These are phyloP conservation scores for Austrolebias charrua DNA, from an alignment of 2,797 vertebrate genomes.

Conservation along the genomic window DNA sequence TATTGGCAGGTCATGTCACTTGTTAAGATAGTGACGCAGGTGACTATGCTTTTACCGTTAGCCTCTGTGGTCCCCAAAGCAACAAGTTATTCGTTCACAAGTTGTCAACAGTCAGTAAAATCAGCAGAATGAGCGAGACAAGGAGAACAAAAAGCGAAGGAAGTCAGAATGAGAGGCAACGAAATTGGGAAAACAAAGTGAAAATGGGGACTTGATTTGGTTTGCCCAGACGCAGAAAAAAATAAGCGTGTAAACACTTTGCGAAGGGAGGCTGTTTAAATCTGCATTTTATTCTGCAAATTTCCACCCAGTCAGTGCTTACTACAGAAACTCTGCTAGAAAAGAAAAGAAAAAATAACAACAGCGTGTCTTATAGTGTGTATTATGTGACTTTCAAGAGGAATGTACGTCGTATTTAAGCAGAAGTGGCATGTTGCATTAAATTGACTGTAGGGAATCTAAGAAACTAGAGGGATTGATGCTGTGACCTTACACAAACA, in stretches of 20 bases:
- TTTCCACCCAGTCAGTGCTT: constrained; percentile 29
- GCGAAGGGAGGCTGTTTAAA: constrained; percentile 43
- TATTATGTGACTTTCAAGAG: too few species aligned
- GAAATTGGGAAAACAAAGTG: constrained; percentile 69
- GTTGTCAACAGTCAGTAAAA: constrained; percentile 67
- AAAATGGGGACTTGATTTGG: constrained; percentile 65
- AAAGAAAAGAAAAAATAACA: background rate
- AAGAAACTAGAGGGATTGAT: background rate
- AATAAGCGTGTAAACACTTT: constrained; percentile 66
- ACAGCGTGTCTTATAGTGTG: background rate
- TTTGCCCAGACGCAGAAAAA: constrained; percentile 61
- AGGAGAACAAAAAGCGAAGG: constrained; percentile 36
- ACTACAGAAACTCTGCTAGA: constrained; percentile 30
- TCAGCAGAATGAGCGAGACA: constrained; percentile 33
- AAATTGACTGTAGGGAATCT: constrained; percentile 63
- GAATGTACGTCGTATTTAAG: too few species aligned
- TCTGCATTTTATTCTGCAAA: constrained; percentile 40
- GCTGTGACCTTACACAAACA: constrained; percentile 46
- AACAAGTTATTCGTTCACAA: constrained; percentile 59
- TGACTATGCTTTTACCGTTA: constrained; percentile 62
- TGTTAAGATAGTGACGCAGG: constrained; percentile 68
- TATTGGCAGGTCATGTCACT: constrained; percentile 78
- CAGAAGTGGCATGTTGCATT: constrained; percentile 41
- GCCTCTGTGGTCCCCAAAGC: constrained; percentile 40
- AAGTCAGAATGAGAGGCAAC: constrained; percentile 52